These are phyloP conservation scores for Eudemis profundana DNA, from an alignment of 2,888 invertebrate genomes.

Conservation along the genomic window DNA sequence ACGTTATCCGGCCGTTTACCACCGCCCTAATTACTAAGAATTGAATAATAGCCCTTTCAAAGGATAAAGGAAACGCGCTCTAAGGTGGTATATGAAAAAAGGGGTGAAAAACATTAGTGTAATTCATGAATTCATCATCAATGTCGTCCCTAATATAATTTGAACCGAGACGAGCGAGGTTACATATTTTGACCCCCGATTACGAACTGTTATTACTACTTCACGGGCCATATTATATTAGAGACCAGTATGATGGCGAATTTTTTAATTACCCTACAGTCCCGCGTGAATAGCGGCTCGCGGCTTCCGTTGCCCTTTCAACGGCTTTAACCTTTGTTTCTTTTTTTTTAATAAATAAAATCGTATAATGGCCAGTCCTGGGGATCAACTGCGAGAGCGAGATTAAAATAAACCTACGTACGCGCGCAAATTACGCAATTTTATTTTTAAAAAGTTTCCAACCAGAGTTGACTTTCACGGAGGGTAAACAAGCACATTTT, in stretches of 20 bases:
- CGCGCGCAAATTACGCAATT: constrained; percentile 22
- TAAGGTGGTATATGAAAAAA: constrained; percentile 47
- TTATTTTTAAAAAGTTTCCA: constrained; percentile 30
- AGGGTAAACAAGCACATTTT: background rate
- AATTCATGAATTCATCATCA: too few relatives aligned
- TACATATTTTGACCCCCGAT: too few relatives aligned
- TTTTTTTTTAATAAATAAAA: constrained; percentile 47
- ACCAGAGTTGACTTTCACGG: constrained; percentile 4
- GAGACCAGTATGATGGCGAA: too few relatives aligned
- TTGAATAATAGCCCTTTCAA: constrained; percentile 37
- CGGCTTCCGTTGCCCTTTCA: constrained; percentile 59
- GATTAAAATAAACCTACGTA: constrained; percentile 37
- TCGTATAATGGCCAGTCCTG: constrained; percentile 47
- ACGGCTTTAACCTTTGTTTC: constrained; percentile 54
- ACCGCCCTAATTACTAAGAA: constrained; percentile 40
- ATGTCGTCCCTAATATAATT: too few relatives aligned
- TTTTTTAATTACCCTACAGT: too few relatives aligned
- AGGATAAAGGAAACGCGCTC: constrained; percentile 44
- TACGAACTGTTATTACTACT: too few relatives aligned
- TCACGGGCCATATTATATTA: too few relatives aligned
- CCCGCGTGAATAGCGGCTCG: constrained; percentile 49
- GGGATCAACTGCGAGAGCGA: constrained; percentile 47
- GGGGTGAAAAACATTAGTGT: constrained; percentile 49
- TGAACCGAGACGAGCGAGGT: too few relatives aligned
- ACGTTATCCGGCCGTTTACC: constrained; percentile 16